Evolutionary conservation across 2,113 vertebrate genomes (phyloP).

Genomic region (Crotalus helleri): DNA sequence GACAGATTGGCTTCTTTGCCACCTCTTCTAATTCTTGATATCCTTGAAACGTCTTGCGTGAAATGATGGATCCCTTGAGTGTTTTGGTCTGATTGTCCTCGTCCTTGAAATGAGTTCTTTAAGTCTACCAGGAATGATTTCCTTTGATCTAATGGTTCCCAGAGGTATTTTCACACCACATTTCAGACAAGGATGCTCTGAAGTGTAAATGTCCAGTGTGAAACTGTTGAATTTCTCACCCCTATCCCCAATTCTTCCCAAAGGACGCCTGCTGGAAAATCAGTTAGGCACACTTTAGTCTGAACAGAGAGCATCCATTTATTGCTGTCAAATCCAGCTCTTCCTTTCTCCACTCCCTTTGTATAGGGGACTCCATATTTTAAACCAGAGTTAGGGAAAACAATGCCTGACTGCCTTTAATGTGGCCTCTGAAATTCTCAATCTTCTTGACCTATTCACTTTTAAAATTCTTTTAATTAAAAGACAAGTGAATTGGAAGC

Average conservation of each 20-base stretch:
- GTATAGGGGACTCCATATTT: background rate
- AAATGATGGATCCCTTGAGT: rapidly evolving
- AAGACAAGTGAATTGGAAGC: background rate
- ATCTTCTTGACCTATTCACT: background rate
- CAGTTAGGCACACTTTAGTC: background rate
- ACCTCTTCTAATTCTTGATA: background rate
- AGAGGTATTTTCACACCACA: slow-evolving; percentile 19
- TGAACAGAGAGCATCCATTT: background rate
- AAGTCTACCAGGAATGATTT: background rate
- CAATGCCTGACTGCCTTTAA: background rate
- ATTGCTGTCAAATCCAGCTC: background rate
- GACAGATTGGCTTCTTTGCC: background rate
- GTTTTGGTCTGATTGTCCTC: background rate
- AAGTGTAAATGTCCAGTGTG: background rate
- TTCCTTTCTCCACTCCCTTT: background rate
- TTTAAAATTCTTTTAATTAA: background rate
- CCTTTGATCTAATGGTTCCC: slow-evolving; percentile 31
- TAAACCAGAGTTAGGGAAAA: background rate
- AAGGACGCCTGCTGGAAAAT: background rate
- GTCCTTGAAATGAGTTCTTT: slow-evolving; percentile 2
- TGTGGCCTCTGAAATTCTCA: background rate
- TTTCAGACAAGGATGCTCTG: background rate
- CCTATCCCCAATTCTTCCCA: background rate
- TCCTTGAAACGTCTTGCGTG: background rate
- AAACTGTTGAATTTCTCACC: background rate